These are phyloP conservation scores for Varroa destructor DNA, from an alignment of 1,140 invertebrate species.

Conservation along the genomic window DNA sequence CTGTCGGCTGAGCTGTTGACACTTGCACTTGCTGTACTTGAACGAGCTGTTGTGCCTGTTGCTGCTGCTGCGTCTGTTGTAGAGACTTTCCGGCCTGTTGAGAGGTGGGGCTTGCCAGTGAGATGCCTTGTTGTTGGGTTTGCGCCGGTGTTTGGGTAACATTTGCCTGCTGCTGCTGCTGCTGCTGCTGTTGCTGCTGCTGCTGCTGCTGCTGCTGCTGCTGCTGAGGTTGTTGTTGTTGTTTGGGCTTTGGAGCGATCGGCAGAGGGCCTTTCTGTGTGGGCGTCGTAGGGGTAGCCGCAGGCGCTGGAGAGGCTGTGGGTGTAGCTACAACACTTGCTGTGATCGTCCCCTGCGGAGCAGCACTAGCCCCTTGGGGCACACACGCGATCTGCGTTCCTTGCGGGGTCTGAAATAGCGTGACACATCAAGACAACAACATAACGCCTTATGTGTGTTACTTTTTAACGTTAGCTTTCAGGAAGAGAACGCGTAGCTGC, in stretches of 20 bases:
- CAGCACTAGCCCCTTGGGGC: neutral
- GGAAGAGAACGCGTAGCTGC: neutral
- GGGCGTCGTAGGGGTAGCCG: neutral
- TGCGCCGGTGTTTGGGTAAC: neutral
- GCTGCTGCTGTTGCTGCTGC: neutral
- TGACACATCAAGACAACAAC: neutral
- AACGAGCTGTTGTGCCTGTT: no score
- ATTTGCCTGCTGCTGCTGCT: neutral
- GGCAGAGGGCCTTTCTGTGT: slow-evolving; percentile 19
- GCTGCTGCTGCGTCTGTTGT: no score
- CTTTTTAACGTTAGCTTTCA: neutral
- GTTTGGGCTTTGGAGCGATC: slow-evolving; percentile 19
- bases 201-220: neutral
- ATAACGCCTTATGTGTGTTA: neutral
- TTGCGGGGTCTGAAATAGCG: neutral
- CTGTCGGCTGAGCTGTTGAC: no score
- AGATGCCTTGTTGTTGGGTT: no score
- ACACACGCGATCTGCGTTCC: neutral
- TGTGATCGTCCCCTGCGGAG: slow-evolving; percentile 3
- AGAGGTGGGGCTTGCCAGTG: no score
- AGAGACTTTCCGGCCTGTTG: no score
- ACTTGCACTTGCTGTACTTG: no score
- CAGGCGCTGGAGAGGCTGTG: neutral
- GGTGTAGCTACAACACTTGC: neutral
- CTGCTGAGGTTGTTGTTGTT: neutral